phyloP scores from a whole-genome alignment of 2,888 invertebrate genomes.

The Platycheirus albimanus region DNA sequence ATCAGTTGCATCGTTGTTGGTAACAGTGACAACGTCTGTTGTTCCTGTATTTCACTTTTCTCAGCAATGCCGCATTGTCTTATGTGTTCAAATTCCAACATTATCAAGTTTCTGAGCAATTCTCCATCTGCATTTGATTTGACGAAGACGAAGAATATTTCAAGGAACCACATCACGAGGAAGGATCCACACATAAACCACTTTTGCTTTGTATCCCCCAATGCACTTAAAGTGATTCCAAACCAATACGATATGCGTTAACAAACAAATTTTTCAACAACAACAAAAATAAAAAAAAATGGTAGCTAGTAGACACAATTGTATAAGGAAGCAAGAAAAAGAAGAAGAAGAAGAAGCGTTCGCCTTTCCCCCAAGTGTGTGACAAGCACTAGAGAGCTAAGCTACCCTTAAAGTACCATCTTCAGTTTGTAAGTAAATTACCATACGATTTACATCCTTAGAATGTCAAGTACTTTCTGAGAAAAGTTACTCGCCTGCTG shows the following conservation, averaged over 20 bases:
- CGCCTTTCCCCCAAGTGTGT: slow-evolving; percentile 54
- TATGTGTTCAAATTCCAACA: neutral
- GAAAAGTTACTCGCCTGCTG: slow-evolving; percentile 65
- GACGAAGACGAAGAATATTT: slow-evolving; percentile 48
- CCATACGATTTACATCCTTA: slow-evolving; percentile 74
- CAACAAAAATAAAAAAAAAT: neutral
- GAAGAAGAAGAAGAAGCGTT: slow-evolving; percentile 41
- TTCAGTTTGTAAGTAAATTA: slow-evolving; percentile 74
- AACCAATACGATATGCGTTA: slow-evolving; percentile 52
- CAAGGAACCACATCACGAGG: neutral
- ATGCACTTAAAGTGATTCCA: slow-evolving; percentile 59
- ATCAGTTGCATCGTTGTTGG: too few species aligned
- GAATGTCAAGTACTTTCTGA: slow-evolving; percentile 73
- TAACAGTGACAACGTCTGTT: slow-evolving; percentile 13
- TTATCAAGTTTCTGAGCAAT: slow-evolving; percentile 11
- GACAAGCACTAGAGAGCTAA: slow-evolving; percentile 72
- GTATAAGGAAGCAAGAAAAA: slow-evolving; percentile 8
- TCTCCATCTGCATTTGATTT: slow-evolving; percentile 11
- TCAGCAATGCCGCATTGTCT: slow-evolving; percentile 4
- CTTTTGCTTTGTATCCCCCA: slow-evolving; percentile 34
- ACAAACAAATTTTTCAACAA: slow-evolving; percentile 28
- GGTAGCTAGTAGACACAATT: slow-evolving; percentile 15
- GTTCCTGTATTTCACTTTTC: slow-evolving; percentile 9
- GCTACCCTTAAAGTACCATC: slow-evolving; percentile 72
- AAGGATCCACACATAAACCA: slow-evolving; percentile 32